Percentiles rank a stretch among this genome's conserved stretches.
These are phyloP conservation scores for Cyprichromis sp. DNA, from an alignment of 2,113 vertebrate genomes.

Conservation along the genomic window DNA sequence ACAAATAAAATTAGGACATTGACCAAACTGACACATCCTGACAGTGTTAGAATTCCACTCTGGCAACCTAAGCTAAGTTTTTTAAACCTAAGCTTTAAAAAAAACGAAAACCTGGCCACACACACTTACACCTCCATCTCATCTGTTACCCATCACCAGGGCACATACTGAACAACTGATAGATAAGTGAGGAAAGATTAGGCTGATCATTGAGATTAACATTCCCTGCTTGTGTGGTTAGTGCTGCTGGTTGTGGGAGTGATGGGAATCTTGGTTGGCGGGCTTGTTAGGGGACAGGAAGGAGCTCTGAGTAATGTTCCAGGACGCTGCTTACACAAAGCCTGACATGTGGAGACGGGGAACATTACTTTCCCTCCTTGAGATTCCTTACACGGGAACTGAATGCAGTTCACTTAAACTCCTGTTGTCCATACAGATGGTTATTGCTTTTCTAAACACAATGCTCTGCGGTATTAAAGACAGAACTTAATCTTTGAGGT, in stretches of 20 bases:
- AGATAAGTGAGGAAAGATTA: slow-evolving; percentile 16
- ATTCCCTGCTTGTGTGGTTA: not conserved
- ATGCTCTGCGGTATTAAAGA: not conserved
- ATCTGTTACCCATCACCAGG: not conserved
- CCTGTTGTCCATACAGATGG: not conserved
- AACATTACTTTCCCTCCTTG: not conserved
- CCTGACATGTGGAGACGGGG: not conserved
- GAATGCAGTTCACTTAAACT: not conserved
- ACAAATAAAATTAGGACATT: not conserved
- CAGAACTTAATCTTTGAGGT: not conserved
- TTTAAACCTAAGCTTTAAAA: not conserved
- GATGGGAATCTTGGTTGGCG: not conserved
- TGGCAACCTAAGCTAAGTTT: not conserved
- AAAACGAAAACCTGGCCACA: not conserved
- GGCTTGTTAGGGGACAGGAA: not conserved
- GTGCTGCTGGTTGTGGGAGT: not conserved
- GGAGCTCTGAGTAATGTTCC: not conserved
- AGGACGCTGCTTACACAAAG: not conserved
- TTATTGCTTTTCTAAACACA: not conserved
- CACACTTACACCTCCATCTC: not conserved
- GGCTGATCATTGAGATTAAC: not conserved
- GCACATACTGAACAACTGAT: not conserved
- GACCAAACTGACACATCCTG: not conserved
- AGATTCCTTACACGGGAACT: not conserved
- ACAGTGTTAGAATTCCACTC: not conserved